Conservation (phyloP, 2,113 vertebrate genomes). For the Otis tarda region DNA sequence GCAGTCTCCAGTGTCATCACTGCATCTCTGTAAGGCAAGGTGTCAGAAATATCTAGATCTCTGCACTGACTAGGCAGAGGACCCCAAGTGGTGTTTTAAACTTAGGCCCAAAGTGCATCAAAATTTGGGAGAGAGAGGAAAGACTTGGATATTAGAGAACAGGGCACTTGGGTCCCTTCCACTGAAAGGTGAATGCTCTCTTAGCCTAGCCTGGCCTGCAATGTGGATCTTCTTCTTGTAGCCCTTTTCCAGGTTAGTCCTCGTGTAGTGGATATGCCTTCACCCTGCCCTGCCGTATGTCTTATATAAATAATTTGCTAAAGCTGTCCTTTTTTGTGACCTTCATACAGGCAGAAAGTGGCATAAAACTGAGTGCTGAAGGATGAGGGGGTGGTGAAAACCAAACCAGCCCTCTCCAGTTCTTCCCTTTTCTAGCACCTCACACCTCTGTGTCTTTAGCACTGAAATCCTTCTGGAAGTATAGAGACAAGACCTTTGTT, state of each 20-base stretch:
- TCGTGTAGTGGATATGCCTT: neutral
- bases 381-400: neutral
- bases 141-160: neutral
- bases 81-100: neutral
- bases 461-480: neutral
- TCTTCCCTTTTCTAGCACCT: neutral
- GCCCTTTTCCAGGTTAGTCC: neutral
- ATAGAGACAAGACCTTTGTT: neutral
- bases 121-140: neutral
- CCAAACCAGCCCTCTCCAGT: neutral
- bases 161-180: neutral
- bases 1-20: fast-evolving
- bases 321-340: neutral
- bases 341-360: neutral
- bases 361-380: neutral
- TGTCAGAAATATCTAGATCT: neutral
- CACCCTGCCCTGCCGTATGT: neutral
- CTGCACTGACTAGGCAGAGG: neutral
- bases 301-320: neutral
- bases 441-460: neutral
- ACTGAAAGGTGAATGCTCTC: neutral
- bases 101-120: neutral
- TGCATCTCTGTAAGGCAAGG: neutral
- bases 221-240: neutral
- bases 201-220: neutral